Conservation (phyloP, 2,797 vertebrate species). For the Typhlichthys subterraneus region DNA sequence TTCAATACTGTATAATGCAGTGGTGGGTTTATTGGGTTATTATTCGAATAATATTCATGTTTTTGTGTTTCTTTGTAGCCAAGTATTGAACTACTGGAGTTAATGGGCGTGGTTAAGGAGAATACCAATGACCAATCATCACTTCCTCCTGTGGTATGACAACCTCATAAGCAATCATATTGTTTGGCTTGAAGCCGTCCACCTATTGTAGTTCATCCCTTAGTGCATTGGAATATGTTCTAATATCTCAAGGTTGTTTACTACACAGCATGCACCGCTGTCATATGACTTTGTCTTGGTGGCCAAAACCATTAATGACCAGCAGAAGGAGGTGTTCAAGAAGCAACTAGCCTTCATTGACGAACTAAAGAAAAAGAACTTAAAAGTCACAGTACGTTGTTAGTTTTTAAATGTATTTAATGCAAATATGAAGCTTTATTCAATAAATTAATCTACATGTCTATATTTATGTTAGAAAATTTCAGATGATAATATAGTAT, state of each 20-base stretch:
- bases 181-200: neutral
- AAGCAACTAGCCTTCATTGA: constrained; percentile 80
- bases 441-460: neutral
- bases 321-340: constrained; percentile 34
- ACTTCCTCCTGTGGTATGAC: constrained; percentile 71
- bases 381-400: constrained; percentile 80
- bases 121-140: constrained; percentile 61
- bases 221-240: neutral
- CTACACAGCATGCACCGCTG: constrained; percentile 61
- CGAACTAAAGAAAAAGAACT: constrained; percentile 78
- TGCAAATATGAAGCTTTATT: neutral
- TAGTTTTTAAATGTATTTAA: neutral
- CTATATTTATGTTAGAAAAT: constrained; percentile 63
- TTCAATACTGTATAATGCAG: neutral
- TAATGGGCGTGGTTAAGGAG: constrained; percentile 74
- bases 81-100: constrained; percentile 77
- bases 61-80: constrained; percentile 63
- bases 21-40: constrained; percentile 1
- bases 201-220: neutral
- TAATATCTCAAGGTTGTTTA: constrained; percentile 15
- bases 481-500: constrained; percentile 72
- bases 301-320: constrained; percentile 57
- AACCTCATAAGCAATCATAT: neutral
- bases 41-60: neutral
- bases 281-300: constrained; percentile 88